Base-by-base conservation (phyloP, 2,888 invertebrate species). In the Adelognathus sp. region DNA sequence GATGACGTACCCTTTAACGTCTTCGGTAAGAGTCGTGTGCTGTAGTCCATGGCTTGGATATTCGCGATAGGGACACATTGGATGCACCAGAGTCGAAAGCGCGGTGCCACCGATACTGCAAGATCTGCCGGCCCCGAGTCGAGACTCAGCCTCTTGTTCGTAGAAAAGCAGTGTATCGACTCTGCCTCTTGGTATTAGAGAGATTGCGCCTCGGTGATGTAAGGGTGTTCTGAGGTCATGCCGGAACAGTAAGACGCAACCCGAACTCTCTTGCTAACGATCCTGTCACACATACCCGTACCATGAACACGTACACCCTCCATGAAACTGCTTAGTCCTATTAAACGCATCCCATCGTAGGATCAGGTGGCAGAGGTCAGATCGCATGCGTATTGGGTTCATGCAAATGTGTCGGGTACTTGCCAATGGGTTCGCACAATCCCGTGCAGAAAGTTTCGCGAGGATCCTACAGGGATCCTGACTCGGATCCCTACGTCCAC, bases 161-260 rank as follows among this genome's bases (percentile, higher is more conserved):
- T 67, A 52, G 60, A 44, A 52, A 41, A 70, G 31, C 36, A 29
- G 27, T 31, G 50, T 82, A 83, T 81, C 76, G 82, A 80, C 79
- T 73, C 69, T 81, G 80, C 79, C 63, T 46, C 79, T 66, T 74
- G 77, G 44, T 79, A 72, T 66, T 50, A 58, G 61, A 36, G 73
- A 76, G 81, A 67, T 75, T 72, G 76, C 52, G 71, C 58, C 52
- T 70, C 67, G 66, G 63, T 82, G 79, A 82, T 81, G 72, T 79
- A 77, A 71, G 79, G 61, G 63, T 71, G 76, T 72, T 77, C 75
- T 71, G 71, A 58, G 31, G 73, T 74, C 67, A 67, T 18, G 61
- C 67, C 71, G 56, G 74, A 74, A 63, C 44, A 66, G 76, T 86
- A 87, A 87, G 87, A 86, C 85, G 87, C 76, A 82, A 76, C 67